Evolutionary conservation across 2,888 invertebrate species (phyloP).

Genomic region (Pristionchus japonicus): DNA sequence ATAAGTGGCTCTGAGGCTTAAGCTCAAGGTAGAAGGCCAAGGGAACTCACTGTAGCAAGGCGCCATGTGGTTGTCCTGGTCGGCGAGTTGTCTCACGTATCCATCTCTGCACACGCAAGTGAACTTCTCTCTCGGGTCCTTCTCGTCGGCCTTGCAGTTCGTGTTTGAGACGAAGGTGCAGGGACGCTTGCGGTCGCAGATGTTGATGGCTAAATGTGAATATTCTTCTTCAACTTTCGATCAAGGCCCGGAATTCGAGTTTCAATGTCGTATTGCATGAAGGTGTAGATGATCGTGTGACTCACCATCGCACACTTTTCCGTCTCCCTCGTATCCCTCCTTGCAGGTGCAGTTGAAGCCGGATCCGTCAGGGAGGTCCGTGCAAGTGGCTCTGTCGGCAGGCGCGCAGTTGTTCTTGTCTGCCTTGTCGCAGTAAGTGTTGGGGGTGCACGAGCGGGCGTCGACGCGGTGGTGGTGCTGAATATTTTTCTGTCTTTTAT

Average conservation of each 20-base stretch:
- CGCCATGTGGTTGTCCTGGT: constrained; percentile 25
- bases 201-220: constrained; percentile 46
- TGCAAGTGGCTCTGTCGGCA: neutral
- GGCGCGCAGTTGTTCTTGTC: constrained; percentile 40
- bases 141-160: constrained; percentile 11
- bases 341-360: constrained; percentile 46
- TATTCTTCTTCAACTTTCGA: no score
- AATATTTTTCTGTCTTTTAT: neutral
- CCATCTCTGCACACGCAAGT: constrained; percentile 25
- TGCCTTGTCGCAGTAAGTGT: constrained; percentile 46
- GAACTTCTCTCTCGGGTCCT: constrained; percentile 29
- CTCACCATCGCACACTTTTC: constrained; percentile 43
- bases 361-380: constrained; percentile 28
- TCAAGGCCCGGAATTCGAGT: no score
- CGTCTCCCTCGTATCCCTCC: constrained; percentile 44
- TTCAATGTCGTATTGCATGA: no score
- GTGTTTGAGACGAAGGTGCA: constrained; percentile 42
- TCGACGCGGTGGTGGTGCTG: constrained; percentile 33
- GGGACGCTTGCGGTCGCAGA: constrained; percentile 44
- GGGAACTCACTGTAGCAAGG: constrained; percentile 29
- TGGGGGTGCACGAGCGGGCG: neutral
- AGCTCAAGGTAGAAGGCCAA: neutral
- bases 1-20: no score
- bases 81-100: constrained; percentile 41
- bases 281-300: no score